Percentiles rank a stretch among this genome's conserved stretches.
Evolutionary conservation across 2,888 invertebrate genomes (phyloP).

Genomic region (Yponomeuta evonymella): DNA sequence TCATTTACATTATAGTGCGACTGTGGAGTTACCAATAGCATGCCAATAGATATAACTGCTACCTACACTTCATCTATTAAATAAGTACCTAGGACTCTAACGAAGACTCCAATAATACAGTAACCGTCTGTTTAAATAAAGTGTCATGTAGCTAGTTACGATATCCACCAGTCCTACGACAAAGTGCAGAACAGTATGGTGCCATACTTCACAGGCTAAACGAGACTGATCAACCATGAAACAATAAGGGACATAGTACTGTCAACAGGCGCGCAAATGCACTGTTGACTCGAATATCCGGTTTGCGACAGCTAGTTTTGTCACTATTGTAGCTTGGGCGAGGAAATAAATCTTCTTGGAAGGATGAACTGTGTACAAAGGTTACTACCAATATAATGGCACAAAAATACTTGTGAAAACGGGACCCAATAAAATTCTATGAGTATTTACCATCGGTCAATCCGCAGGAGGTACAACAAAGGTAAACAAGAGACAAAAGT

Average conservation of each 20-base stretch:
- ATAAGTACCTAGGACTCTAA: too few relatives aligned
- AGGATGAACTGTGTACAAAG: background rate
- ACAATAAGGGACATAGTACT: conserved; percentile 6
- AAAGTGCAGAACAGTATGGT: background rate
- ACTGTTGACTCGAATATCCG: conserved; percentile 4
- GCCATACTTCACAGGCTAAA: background rate
- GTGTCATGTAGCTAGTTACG: background rate
- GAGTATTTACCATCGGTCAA: too few relatives aligned
- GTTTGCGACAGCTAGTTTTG: background rate
- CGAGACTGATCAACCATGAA: conserved; percentile 2
- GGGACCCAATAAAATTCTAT: too few relatives aligned
- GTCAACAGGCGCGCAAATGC: conserved; percentile 2
- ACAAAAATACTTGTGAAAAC: background rate
- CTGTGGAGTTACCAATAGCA: too few relatives aligned
- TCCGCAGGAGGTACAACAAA: too few relatives aligned
- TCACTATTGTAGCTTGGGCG: background rate
- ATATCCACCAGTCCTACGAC: background rate
- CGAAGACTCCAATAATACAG: background rate
- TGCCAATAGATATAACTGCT: too few relatives aligned
- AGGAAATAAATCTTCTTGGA: background rate
- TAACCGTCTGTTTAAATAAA: background rate
- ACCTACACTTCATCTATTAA: too few relatives aligned
- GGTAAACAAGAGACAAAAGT: too few relatives aligned
- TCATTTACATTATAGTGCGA: too few relatives aligned
- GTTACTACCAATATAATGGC: background rate